Conservation (phyloP, 2,113 vertebrate genomes). For the Apodemus speciosus region DNA sequence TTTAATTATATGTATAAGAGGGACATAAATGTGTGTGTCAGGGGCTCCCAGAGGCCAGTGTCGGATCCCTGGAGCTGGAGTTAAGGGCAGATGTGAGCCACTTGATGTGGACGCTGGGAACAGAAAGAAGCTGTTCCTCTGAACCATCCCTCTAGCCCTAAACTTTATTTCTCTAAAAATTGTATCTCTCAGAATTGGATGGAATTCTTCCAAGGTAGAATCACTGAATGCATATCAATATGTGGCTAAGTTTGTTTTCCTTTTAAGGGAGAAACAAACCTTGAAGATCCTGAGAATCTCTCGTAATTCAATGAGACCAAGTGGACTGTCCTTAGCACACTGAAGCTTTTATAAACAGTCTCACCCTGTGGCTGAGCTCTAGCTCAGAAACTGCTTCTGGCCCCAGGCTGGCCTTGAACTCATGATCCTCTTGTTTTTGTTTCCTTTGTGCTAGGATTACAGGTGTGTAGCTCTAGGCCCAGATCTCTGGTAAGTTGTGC, state of each 20-base stretch:
- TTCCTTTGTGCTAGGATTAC: background rate
- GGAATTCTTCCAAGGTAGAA: slow-evolving; percentile 28
- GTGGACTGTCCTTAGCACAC: background rate
- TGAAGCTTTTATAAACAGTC: background rate
- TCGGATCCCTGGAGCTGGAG: background rate
- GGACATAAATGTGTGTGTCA: background rate
- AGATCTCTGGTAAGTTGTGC: background rate
- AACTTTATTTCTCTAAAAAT: slow-evolving; percentile 31
- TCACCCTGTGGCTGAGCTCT: background rate
- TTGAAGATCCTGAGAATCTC: background rate
- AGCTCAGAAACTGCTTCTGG: background rate
- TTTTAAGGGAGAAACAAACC: background rate
- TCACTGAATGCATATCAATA: background rate
- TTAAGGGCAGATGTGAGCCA: background rate
- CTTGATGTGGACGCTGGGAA: background rate
- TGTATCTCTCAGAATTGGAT: background rate
- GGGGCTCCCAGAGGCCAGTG: background rate
- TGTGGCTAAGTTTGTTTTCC: background rate
- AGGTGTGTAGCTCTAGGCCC: background rate
- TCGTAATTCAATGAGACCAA: background rate
- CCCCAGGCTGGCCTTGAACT: background rate
- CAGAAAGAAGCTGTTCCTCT: background rate
- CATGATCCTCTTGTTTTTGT: background rate
- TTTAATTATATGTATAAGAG: background rate
- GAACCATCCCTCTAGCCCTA: background rate